Evolutionary conservation across 2,797 vertebrate genomes (phyloP).

Genomic region (Pagetopsis macropterus): DNA sequence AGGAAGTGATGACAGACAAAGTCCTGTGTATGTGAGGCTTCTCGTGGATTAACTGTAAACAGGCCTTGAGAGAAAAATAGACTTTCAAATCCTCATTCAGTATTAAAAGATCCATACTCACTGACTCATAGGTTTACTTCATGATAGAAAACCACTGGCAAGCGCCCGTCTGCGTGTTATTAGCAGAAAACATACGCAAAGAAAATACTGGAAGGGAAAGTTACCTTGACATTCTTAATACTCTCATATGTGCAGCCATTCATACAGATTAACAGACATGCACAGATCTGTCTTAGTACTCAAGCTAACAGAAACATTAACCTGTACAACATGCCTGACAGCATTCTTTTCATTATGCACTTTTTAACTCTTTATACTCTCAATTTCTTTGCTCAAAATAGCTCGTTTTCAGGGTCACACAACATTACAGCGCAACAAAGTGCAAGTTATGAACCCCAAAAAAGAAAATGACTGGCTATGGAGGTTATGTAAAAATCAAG

Average conservation of each 20-base stretch:
- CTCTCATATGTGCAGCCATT: neutral
- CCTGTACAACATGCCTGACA: neutral
- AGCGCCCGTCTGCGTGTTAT: neutral
- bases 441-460: neutral
- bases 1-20: slow-evolving; percentile 44
- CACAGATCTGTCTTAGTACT: slow-evolving; percentile 29
- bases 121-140: neutral
- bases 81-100: neutral
- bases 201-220: neutral
- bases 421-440: neutral
- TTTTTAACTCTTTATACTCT: neutral
- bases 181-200: neutral
- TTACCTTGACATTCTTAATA: neutral
- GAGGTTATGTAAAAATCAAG: neutral
- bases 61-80: slow-evolving; percentile 24
- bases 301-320: slow-evolving; percentile 19
- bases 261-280: slow-evolving; percentile 20
- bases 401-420: neutral
- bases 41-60: slow-evolving; percentile 5
- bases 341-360: slow-evolving; percentile 18
- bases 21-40: slow-evolving; percentile 25
- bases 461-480: neutral
- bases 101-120: slow-evolving; percentile 12
- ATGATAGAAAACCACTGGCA: neutral
- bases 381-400: slow-evolving; percentile 5